A percentile compares a stretch with the other conserved stretches of the same genome.
phyloP scores from a whole-genome alignment of 1,140 invertebrate genomes.

The Telenomus remus region DNA sequence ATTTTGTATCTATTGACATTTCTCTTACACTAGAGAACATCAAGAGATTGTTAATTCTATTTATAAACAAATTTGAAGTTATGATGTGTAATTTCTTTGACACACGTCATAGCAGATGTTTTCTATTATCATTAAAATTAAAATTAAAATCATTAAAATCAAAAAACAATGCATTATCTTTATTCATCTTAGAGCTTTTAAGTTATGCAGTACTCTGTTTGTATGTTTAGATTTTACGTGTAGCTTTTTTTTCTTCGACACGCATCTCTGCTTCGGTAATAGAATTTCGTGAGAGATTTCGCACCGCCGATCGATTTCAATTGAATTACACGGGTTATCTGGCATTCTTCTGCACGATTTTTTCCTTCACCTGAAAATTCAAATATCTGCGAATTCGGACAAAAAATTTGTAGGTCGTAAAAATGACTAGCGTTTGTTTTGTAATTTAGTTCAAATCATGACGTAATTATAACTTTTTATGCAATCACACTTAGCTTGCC shows the following conservation, averaged over 20 bases:
- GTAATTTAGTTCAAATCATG: neutral
- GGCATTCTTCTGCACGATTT: conserved; percentile 29
- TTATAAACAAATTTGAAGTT: too few relatives aligned
- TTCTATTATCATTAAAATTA: too few relatives aligned
- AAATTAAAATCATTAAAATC: too few relatives aligned
- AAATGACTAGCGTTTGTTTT: too few relatives aligned
- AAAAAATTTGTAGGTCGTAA: too few relatives aligned
- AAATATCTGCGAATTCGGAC: too few relatives aligned
- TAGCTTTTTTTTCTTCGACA: conserved; percentile 26
- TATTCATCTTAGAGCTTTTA: too few relatives aligned
- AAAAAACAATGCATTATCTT: too few relatives aligned
- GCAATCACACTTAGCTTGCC: conserved; percentile 43
- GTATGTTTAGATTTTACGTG: neutral
- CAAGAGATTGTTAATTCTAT: too few relatives aligned
- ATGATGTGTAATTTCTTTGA: too few relatives aligned
- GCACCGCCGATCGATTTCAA: conserved; percentile 65
- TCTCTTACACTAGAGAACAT: neutral
- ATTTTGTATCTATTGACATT: conserved; percentile 27
- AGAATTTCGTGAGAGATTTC: conserved; percentile 69
- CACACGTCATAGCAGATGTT: too few relatives aligned
- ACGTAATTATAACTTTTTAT: conserved; percentile 46
- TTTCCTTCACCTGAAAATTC: conserved; percentile 1
- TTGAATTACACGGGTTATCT: conserved; percentile 67
- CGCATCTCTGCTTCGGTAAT: conserved; percentile 51
- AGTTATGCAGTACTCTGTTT: too few relatives aligned